These are phyloP conservation scores for Rhinogobius similis DNA, from an alignment of 2,113 vertebrate species.

Conservation along the genomic window DNA sequence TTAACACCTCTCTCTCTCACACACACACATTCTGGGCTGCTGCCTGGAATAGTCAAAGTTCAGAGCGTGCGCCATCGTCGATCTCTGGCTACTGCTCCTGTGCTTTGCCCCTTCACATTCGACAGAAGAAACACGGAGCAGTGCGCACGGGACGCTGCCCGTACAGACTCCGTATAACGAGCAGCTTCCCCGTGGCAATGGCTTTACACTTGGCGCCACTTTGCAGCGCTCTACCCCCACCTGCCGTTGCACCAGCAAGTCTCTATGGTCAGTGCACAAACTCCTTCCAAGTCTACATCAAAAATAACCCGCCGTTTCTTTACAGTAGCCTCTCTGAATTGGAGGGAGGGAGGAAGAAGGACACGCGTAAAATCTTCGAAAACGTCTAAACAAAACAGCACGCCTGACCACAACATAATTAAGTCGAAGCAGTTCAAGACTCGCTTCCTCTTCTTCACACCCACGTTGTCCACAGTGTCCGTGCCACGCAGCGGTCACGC, in stretches of 20 bases:
- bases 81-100: no score
- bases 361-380: neutral
- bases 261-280: conserved; percentile 23
- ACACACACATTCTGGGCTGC: neutral
- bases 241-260: conserved; percentile 71
- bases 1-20: conserved; percentile 13
- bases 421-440: neutral
- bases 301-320: neutral
- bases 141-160: conserved; percentile 12
- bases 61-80: neutral
- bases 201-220: conserved; percentile 49
- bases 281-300: neutral
- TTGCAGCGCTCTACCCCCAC: conserved; percentile 79
- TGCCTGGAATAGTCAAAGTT: neutral
- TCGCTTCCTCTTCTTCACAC: neutral
- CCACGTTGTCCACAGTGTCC: neutral
- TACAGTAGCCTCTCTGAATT: neutral
- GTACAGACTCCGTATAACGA: conserved; percentile 13
- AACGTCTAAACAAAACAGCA: neutral
- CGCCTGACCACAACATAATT: neutral
- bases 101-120: neutral
- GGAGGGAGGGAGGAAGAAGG: no score
- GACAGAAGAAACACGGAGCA: neutral
- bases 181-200: conserved; percentile 16
- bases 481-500: neutral